Conservation (phyloP, 1,140 invertebrate species). For the Hydropsyche tenuis region DNA sequence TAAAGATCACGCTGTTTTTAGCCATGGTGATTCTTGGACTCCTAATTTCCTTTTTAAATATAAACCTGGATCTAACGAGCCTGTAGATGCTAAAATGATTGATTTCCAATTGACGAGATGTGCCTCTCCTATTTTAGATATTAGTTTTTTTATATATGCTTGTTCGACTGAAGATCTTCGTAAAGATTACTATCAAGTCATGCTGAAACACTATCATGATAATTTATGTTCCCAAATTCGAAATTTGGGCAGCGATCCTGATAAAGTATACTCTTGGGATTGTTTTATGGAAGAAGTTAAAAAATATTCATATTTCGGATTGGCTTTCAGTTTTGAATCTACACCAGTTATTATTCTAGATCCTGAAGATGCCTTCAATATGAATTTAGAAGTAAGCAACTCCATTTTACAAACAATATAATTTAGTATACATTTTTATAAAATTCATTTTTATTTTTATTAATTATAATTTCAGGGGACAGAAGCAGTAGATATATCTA, state of each 20-base stretch:
- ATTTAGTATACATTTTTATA: constrained; percentile 1
- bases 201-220: constrained; percentile 66
- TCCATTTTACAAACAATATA: background rate
- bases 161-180: constrained; percentile 67
- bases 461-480: constrained; percentile 55
- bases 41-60: constrained; percentile 73
- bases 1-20: constrained; percentile 61
- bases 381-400: constrained; percentile 51
- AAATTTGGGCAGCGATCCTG: constrained; percentile 66
- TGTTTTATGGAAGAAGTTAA: constrained; percentile 63
- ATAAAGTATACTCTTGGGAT: constrained; percentile 65
- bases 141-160: constrained; percentile 69
- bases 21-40: constrained; percentile 76
- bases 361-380: constrained; percentile 66
- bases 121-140: constrained; percentile 66
- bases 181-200: constrained; percentile 63
- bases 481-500: constrained; percentile 60
- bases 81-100: constrained; percentile 66
- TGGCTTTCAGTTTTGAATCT: constrained; percentile 69
- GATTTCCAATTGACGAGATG: constrained; percentile 74
- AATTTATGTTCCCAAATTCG: constrained; percentile 63
- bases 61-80: constrained; percentile 52
- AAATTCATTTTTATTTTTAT: constrained; percentile 40
- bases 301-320: constrained; percentile 67
- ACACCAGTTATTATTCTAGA: constrained; percentile 67